Evolutionary conservation across 2,797 vertebrate species (phyloP), one percentile per base, ranked within the genome.

Genomic region (Hyperoplus lanceolatus): DNA sequence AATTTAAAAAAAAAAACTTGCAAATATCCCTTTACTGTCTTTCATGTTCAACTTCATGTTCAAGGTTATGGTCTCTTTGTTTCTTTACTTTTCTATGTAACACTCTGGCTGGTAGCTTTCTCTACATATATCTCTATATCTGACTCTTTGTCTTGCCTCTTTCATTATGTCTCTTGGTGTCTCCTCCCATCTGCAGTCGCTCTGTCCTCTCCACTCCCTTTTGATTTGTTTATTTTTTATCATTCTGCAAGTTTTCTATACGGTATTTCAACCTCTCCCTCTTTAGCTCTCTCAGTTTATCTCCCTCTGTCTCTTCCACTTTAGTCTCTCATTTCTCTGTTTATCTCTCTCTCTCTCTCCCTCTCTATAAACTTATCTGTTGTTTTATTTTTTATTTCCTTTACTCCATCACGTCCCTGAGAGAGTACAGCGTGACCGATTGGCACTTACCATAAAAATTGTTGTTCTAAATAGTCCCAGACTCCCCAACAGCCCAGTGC

Each of bases 371-470:
- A 59, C 72, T 62, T 65, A 45, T 67, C 18, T 59, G 13, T 14
- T 48, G 18, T 67, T 53, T 38, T 64, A 13, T 9, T 66, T 84
- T 54, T 74, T 69, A 53, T 58, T 29, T 29, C 29, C 29, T 16
- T n/a, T 15, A 4, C 68, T 61, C 57, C 9, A 6, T 84, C 75
- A 63, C 69, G 5, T 79, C 82, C 50, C 75, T 45, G 43, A 50
- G 73, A 82, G 75, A 72, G 56, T 65, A 70, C 82, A 77, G 72
- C 81, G 69, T 86, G 87, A 90, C 89, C 68, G 77, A 92, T 90
- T 70, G 86, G 79, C 89, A 87, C 88, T 91, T 87, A 86, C 75
- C 81, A 69, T 77, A 80, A 90, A 90, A 82, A 83, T 64, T 83
- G 84, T 86, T 87, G 80, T 81, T 88, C 89, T 89, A 88, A 88